Evolutionary conservation across 2,888 invertebrate species (phyloP).

Genomic region (Metallyticus violacea): DNA sequence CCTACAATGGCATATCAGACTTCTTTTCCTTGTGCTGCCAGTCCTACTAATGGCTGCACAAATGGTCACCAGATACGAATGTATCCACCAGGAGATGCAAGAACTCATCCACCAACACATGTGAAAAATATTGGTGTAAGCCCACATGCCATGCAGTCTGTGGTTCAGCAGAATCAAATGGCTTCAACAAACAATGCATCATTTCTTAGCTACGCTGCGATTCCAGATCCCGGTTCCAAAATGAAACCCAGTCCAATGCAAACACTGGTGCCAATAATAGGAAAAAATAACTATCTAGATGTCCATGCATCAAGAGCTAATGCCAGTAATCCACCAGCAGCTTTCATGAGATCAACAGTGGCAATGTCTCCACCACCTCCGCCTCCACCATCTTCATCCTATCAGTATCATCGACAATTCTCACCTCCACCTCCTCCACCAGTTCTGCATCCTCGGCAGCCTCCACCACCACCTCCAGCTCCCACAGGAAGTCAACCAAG

Average conservation of each 20-base stretch:
- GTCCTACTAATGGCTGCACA: neutral
- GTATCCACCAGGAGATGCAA: conserved; percentile 30
- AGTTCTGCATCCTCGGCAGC: conserved; percentile 50
- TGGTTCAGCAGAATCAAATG: neutral
- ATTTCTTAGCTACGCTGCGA: conserved; percentile 15
- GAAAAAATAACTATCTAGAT: conserved; percentile 61
- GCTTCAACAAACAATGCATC: neutral
- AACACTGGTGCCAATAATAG: conserved; percentile 55
- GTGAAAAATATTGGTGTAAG: conserved; percentile 15
- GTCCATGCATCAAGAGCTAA: conserved; percentile 54
- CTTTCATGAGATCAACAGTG: conserved; percentile 44
- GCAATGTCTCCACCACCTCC: conserved; percentile 41
- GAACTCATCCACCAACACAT: conserved; percentile 28
- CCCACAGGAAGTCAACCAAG: conserved; percentile 64
- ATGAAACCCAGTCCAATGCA: conserved; percentile 51
- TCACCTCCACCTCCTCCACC: conserved; percentile 26
- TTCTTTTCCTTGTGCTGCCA: neutral
- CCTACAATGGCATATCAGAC: conserved; percentile 42
- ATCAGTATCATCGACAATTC: conserved; percentile 13
- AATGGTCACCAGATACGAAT: conserved; percentile 19
- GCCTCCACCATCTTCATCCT: conserved; percentile 52
- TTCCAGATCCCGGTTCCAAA: conserved; percentile 45
- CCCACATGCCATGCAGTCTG: neutral
- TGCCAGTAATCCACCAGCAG: conserved; percentile 36
- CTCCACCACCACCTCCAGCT: conserved; percentile 51